Evolutionary conservation across 37 sponge, comb jelly and placozoan species (phyloP), one percentile per base, ranked within the genome.

Genomic region (Geodia barretti): DNA sequence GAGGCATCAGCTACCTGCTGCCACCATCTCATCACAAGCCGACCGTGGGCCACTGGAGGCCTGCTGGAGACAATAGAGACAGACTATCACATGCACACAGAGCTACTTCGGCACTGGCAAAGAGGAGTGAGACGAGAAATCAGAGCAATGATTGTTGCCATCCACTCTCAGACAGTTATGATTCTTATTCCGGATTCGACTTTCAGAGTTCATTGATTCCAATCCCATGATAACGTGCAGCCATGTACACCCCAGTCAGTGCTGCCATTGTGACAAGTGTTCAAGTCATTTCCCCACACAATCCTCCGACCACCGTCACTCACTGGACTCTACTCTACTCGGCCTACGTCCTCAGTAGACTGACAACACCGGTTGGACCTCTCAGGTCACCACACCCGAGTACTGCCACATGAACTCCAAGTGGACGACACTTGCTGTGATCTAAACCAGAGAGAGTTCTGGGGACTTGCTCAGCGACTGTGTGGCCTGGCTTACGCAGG

Each of bases 31-130:
- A 37, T 76, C 33, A 60, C 77, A 29, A 76, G 77, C 62, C 60
- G 77, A 29, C 77, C 77, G 20, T 61, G 32, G 38, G 77, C 77
- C 62, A 76, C 34, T 76, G 70, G 32, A 23, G 23, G 31, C 70
- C 37, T 69, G 4, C 23, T 31, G 23, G 4, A 31, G 37, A 35
- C 28, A 3, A 34, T 24, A 34, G 37, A 35, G 8, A 2, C 28
- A 30, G 23, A 35, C 23, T 23, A 34, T 29, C 3, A 24, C 37
- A 31, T 34, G 37, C 60, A 59, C 60, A 59, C 20, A 21, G 60
- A 59, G 20, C 21, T 69, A 24, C 4, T 69, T 31, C 3, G 30
- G 21, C 32, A 23, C 8, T 23, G 23, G 3, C n/a, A 62, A 62
- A 28, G 26, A 28, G 26, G 26, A 28, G 26, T 62, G n/a, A 35